Base-by-base conservation (phyloP, 2,888 invertebrate species). In the Bimastos eiseni region DNA sequence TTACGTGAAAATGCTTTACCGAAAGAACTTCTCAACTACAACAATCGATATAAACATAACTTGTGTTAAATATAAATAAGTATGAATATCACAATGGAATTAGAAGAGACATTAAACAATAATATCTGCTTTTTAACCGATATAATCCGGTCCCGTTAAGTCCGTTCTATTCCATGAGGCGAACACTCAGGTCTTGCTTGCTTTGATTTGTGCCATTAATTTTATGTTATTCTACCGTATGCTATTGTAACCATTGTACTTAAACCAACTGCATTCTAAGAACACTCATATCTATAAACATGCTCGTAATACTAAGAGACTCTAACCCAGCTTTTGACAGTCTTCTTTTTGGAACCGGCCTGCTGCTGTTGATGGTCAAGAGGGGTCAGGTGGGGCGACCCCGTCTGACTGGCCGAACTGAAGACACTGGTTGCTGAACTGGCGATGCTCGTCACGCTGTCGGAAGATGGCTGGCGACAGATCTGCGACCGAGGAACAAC, bases 1-100 rank as follows among this genome's bases (percentile, higher is more conserved):
- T 49, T 89, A 30, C 89, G 41, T 34, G 89, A 89, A 49, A 89
- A 89, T n/a, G 89, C 89, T 89, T 89, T 89, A 41, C 41, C 89
- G 37, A 89, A 89, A 34, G 89, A 89, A 89, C 89, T 89, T 49
- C 89, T 89, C 21, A 89, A 37, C 89, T 89, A 44, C 30, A 89
- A 41, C 41, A n/a, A 1, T 38, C 11, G 38, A 89, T 6, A 49
- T 19, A 49, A 70, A 70, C 70, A 70, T 30, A n/a, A 70, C 11
- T 1, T 1, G 6, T 24, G 24, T 49, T 49, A 24, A 41, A 41
- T 49, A 49, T 21, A 49, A 49, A 49, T 49, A 49, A 11, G 24
- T 49, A 21, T 49, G 41, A 41, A 13, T 41, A 44, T 15, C 19
- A 49, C 6, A 49, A 1, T 49, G 24, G 24, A 49, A 49, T 49